A percentile compares a stretch with the other conserved stretches of the same genome.
Conservation (phyloP, 2,888 invertebrate species). For the Drosophila bunnanda region DNA sequence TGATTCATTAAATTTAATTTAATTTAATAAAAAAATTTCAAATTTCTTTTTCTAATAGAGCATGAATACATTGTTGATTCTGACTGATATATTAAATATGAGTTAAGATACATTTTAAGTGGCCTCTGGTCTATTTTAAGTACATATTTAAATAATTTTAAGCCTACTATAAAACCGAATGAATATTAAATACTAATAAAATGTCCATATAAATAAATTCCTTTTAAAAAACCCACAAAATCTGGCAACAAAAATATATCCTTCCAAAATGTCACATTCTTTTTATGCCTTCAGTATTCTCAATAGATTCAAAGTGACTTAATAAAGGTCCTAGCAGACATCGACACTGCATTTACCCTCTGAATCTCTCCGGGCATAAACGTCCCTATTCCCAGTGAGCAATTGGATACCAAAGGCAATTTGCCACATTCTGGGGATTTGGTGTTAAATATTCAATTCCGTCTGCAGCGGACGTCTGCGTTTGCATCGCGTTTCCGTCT, state of each 20-base stretch:
- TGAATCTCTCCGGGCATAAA: neutral
- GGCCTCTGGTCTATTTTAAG: neutral
- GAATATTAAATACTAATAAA: neutral
- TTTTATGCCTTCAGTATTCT: neutral
- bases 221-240: neutral
- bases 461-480: slow-evolving; percentile 57
- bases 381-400: slow-evolving; percentile 21
- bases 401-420: slow-evolving; percentile 56
- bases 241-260: neutral
- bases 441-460: slow-evolving; percentile 57
- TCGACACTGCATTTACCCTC: slow-evolving; percentile 18
- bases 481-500: slow-evolving; percentile 52
- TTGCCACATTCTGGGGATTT: slow-evolving; percentile 50
- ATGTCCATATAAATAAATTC: neutral
- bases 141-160: too few species aligned
- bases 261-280: too few species aligned
- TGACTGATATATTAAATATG: too few species aligned
- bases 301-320: slow-evolving; percentile 25
- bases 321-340: slow-evolving; percentile 29
- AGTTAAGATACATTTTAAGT: neutral
- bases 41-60: too few species aligned
- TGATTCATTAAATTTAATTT: too few species aligned
- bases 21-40: too few species aligned
- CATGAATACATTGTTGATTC: too few species aligned
- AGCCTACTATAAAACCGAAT: too few species aligned